phyloP scores from a whole-genome alignment of 2,888 invertebrate genomes.

The Entomobrya multifasciata region DNA sequence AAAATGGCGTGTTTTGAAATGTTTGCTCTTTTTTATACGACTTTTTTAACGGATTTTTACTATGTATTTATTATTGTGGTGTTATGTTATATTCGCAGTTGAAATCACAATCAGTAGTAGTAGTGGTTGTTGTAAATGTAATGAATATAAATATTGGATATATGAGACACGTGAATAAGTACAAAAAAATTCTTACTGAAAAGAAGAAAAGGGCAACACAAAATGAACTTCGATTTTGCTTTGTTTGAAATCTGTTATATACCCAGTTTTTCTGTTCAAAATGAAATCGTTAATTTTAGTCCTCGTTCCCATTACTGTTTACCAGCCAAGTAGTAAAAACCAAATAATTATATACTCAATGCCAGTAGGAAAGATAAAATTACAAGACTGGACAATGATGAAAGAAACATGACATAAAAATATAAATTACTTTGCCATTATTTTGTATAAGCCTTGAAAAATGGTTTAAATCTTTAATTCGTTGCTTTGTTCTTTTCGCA shows the following conservation, averaged over 20 bases:
- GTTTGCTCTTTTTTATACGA: not conserved
- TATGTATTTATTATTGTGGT: slow-evolving; percentile 22
- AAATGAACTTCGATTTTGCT: slow-evolving; percentile 53
- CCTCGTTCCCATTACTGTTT: slow-evolving; percentile 60
- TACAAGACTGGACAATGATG: not conserved
- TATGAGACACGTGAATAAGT: not conserved
- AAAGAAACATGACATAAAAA: slow-evolving; percentile 67
- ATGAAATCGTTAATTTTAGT: slow-evolving; percentile 48
- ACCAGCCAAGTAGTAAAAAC: slow-evolving; percentile 62
- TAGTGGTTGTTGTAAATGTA: not conserved
- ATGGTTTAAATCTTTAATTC: no score
- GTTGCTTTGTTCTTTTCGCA: no score
- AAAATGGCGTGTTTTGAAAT: slow-evolving; percentile 38
- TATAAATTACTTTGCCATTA: no score
- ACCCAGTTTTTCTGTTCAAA: not conserved
- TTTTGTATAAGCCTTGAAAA: no score
- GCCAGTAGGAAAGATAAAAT: not conserved
- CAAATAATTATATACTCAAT: slow-evolving; percentile 72
- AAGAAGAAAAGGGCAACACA: slow-evolving; percentile 52
- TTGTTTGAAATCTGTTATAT: slow-evolving; percentile 55
- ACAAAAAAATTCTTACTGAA: slow-evolving; percentile 12
- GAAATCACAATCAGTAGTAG: no score
- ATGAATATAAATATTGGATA: not conserved
- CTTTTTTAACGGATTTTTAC: slow-evolving; percentile 20
- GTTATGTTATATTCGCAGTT: not conserved